phyloP scores from a whole-genome alignment of 2,888 invertebrate genomes.

The Eilema sororculum region DNA sequence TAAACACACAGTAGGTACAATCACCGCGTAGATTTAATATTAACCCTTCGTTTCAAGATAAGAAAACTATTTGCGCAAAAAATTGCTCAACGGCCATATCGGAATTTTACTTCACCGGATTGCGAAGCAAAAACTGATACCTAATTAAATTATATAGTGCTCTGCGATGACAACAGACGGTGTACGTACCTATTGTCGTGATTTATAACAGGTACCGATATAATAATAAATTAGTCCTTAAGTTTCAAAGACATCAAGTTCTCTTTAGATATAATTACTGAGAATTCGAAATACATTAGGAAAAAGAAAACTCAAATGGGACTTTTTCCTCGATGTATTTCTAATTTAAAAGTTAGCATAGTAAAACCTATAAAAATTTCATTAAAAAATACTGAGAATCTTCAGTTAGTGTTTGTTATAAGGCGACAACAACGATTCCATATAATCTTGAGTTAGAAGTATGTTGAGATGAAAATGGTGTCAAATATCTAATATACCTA shows the following conservation, averaged over 20 bases:
- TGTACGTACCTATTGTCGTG: slow-evolving; percentile 56
- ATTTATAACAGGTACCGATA: slow-evolving; percentile 81
- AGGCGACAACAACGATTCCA: neutral
- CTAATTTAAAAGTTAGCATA: too few species aligned
- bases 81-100: neutral
- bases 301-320: too few species aligned
- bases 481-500: too few species aligned
- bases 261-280: slow-evolving; percentile 53
- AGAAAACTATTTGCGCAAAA: neutral
- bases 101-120: slow-evolving; percentile 37
- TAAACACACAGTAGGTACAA: too few species aligned
- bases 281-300: too few species aligned
- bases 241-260: slow-evolving; percentile 74
- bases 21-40: too few species aligned
- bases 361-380: too few species aligned
- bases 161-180: slow-evolving; percentile 69
- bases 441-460: too few species aligned
- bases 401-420: neutral
- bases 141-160: slow-evolving; percentile 73
- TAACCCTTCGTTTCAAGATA: neutral
- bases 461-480: too few species aligned
- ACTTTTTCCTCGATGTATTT: too few species aligned
- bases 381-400: neutral
- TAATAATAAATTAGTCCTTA: slow-evolving; percentile 55
- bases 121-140: slow-evolving; percentile 63